phyloP scores from a whole-genome alignment of 1,140 invertebrate genomes.

The Papilio glaucus region DNA sequence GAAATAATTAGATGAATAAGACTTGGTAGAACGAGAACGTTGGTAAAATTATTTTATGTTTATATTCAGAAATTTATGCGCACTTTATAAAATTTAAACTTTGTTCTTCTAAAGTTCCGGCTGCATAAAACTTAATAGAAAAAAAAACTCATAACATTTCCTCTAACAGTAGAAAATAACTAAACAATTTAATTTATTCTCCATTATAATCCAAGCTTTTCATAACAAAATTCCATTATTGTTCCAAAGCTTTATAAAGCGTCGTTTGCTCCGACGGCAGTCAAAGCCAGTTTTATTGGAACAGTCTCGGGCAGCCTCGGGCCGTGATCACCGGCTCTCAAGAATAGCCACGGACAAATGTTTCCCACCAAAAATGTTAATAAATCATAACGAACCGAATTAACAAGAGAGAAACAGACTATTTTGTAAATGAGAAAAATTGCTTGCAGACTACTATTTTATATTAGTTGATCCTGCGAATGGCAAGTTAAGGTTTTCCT shows the following conservation, averaged over 20 bases:
- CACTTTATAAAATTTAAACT: neutral
- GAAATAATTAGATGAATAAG: no score
- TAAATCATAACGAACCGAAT: slow-evolving; percentile 23
- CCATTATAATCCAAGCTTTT: slow-evolving; percentile 15
- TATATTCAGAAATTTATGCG: no score
- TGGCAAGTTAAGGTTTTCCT: slow-evolving; percentile 8
- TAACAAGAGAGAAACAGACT: neutral
- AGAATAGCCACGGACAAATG: slow-evolving; percentile 7
- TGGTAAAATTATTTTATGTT: no score
- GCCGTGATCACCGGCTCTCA: neutral
- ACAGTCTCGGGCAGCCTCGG: no score
- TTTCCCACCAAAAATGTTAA: neutral
- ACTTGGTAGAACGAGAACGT: no score
- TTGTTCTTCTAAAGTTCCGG: neutral
- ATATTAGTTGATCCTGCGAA: slow-evolving; percentile 11
- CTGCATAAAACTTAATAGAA: neutral
- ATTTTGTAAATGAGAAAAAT: neutral
- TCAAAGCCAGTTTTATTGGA: slow-evolving; percentile 13
- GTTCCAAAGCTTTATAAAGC: slow-evolving; percentile 29
- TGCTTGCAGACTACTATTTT: neutral
- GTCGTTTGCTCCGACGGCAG: neutral
- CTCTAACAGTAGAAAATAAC: neutral
- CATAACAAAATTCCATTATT: slow-evolving; percentile 27
- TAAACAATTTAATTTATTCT: slow-evolving; percentile 6
- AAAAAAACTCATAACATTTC: neutral